Evolutionary conservation across 2,888 invertebrate genomes (phyloP), one percentile per base, ranked within the genome.

Genomic region (Dioctria linearis): DNA sequence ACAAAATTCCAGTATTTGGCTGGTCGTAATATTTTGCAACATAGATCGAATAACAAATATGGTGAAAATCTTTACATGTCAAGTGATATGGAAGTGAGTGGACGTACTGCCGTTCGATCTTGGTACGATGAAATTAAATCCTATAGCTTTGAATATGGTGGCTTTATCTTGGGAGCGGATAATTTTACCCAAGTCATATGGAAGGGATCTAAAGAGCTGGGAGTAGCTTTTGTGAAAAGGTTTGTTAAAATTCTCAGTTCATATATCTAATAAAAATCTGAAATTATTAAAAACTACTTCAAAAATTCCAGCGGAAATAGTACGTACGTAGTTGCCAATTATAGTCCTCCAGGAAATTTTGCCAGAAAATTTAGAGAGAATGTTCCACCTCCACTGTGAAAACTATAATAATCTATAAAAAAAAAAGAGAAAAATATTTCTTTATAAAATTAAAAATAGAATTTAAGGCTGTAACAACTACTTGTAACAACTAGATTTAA

Each of bases 101-200:
- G 95, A 0, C 90, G 90, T 51, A 92, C 93, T 82, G 93, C 95
- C 0, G 96, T 96, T 0, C 93, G 93, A 59, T 92, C 93, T 85
- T 97, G 96, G 96, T 95, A 93, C 84, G 91, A 91, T 71, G 95
- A 95, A 88, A 93, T 95, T 46, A 90, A 91, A 81, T 90, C 92
- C 78, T 94, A 94, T 85, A 90, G 90, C 59, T 95, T 93, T 85
- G 91, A 91, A 9, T 90, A 86, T 82, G 86, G 86, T 0, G 93
- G 93, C 82, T 94, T 94, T 2, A 90, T 90, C 5, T 91, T 91
- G 81, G 91, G 90, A 82, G 92, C 94, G 83, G 96, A 96, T n/a
- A 96, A 96, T 86, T 96, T 96, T 86, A 93, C 95, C 0, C 96
- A 96, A 89, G 92, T 96, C 3, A 91, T 96, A 42, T 96, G 96